Conservation (phyloP, 1,140 invertebrate species). For the Drosophila busckii region DNA sequence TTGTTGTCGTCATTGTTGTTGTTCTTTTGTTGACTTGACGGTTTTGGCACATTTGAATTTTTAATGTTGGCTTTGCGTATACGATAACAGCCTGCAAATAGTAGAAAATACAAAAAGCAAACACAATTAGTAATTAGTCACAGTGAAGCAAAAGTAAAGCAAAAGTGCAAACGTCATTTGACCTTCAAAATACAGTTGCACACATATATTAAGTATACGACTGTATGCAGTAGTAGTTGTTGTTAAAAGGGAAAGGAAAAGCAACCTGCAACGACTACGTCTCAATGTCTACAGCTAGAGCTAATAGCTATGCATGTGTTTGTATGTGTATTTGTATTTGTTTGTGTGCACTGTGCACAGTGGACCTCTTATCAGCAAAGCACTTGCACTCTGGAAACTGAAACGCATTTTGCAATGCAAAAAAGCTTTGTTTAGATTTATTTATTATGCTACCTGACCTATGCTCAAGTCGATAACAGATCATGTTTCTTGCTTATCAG, state of each 20-base stretch:
- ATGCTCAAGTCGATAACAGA: too few species aligned
- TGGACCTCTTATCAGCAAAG: too few species aligned
- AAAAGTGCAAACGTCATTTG: conserved; percentile 42
- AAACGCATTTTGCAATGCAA: too few species aligned
- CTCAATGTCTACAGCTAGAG: conserved; percentile 16
- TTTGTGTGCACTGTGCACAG: neutral
- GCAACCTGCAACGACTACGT: conserved; percentile 21
- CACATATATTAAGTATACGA: too few species aligned
- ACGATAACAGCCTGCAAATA: conserved; percentile 28
- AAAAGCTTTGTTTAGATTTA: too few species aligned
- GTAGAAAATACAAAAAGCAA: conserved; percentile 1
- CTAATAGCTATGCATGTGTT: neutral
- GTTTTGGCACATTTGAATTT: conserved; percentile 37
- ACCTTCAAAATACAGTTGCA: conserved; percentile 46
- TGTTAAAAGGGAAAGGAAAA: conserved; percentile 54
- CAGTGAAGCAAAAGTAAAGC: conserved; percentile 15
- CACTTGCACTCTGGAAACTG: too few species aligned
- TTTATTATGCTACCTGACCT: too few species aligned
- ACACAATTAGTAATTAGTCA: conserved; percentile 28
- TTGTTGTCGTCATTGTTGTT: conserved; percentile 5
- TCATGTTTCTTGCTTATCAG: too few species aligned
- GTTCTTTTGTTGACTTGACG: conserved; percentile 4
- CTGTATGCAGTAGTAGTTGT: too few species aligned
- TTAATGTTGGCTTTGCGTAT: conserved; percentile 35
- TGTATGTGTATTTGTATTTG: conserved; percentile 3